Base-by-base conservation (phyloP, 2,888 invertebrate genomes). In the Xestobium rufovillosum region DNA sequence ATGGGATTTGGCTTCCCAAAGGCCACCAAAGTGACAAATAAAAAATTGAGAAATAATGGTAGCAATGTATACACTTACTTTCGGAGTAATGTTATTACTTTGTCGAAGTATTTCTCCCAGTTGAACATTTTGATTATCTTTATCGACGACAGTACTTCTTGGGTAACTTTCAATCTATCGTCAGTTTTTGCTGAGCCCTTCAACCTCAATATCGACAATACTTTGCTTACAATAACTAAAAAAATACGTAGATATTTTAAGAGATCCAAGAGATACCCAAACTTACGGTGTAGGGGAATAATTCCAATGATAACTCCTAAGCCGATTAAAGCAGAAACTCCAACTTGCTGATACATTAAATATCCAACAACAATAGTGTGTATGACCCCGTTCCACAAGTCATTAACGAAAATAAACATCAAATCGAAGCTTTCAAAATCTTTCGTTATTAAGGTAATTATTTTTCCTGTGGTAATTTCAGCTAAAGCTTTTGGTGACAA, bases 401-500 rank as follows among this genome's bases (percentile, higher is more conserved):
- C 89, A 59, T 88, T 83, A 10, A 88, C 59, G 59, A 88, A 85
- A 34, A 85, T 68, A 15, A 80, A 73, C 4, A 81, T 80, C 66
- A 82, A 73, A 63, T 92, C 91, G 62, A 91, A 88, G 39, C 90
- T 68, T 48, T 80, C 83, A 1, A 90, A 88, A 64, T 94, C 92
- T 37, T 90, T 91, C 0, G 90, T 88, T 42, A 92, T 44, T 28
- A 64, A 47, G 46, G 65, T 65, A 32, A 65, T 58, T 51, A 64
- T 57, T 48, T 64, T 60, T 61, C 68, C 94, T 51, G 77, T 86
- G 63, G 69, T 84, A 0, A 92, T 91, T 60, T 89, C 81, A 3
- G 83, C 84, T 31, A 91, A 67, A 1, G 92, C 87, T 3, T 81
- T 80, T 61, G 84, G 84, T 39, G 85, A 87, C 29, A 91, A 67